A percentile compares a stretch with the other conserved stretches of the same genome.
Conservation (phyloP, 2,113 vertebrate genomes). For the Seriola dumerili region DNA sequence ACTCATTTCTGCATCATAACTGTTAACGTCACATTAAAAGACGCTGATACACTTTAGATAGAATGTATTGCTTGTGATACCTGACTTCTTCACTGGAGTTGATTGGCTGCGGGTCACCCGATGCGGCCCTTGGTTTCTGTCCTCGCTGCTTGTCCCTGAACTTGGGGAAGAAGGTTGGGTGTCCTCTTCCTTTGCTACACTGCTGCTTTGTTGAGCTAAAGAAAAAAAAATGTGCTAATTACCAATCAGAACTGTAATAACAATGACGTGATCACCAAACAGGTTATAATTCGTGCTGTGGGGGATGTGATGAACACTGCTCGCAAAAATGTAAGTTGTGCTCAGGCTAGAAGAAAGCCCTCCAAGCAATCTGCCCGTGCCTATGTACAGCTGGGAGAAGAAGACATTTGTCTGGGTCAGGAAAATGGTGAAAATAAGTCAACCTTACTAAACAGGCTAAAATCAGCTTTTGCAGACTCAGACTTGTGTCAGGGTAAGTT, state of each 20-base stretch:
- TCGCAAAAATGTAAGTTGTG: too few species aligned
- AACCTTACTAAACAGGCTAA: too few species aligned
- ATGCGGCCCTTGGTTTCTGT: conserved; percentile 80
- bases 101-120: conserved; percentile 86
- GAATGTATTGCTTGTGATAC: conserved; percentile 50
- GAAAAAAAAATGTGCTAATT: background rate
- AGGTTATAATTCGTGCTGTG: background rate
- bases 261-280: background rate
- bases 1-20: conserved; percentile 9
- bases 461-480: background rate
- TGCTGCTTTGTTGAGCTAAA: conserved; percentile 87
- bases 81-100: conserved; percentile 84
- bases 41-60: background rate
- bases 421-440: too few species aligned
- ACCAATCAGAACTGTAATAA: background rate
- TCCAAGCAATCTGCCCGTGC: too few species aligned
- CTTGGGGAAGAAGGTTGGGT: conserved; percentile 86
- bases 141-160: conserved; percentile 83
- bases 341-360: too few species aligned
- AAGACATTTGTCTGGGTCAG: too few species aligned
- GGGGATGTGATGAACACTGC: too few species aligned
- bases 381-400: too few species aligned
- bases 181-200: conserved; percentile 86
- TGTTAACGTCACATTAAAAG: background rate
- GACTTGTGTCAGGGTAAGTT: too few species aligned